phyloP scores from a whole-genome alignment of 2,888 invertebrate genomes.

The Callyntrura sp. region DNA sequence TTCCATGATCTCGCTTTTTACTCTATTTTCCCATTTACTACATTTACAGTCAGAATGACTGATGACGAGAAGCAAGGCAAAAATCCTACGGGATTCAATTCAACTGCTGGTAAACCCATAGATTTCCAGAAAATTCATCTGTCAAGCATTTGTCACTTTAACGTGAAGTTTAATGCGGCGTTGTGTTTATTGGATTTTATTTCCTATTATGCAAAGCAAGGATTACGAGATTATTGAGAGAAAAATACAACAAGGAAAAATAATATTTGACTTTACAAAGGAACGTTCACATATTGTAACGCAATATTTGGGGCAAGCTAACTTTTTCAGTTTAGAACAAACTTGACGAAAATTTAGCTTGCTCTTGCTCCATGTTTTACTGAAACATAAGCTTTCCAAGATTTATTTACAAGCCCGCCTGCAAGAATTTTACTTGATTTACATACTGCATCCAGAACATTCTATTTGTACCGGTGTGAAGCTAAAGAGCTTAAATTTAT shows the following conservation, averaged over 20 bases:
- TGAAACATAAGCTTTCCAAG: too few relatives aligned
- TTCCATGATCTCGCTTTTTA: conserved; percentile 32
- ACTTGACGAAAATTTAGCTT: too few relatives aligned
- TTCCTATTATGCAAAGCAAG: conserved; percentile 4
- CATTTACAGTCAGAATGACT: not conserved
- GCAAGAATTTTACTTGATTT: too few relatives aligned
- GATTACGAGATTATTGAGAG: not conserved
- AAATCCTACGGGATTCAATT: too few relatives aligned
- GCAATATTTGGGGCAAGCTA: too few relatives aligned
- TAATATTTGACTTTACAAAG: not conserved
- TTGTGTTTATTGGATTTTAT: not conserved
- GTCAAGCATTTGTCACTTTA: not conserved
- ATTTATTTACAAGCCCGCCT: too few relatives aligned
- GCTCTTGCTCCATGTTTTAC: too few relatives aligned
- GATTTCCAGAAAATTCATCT: not conserved
- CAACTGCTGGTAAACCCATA: not conserved
- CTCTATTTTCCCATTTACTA: not conserved
- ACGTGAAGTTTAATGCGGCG: not conserved
- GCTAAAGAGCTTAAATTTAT: too few relatives aligned
- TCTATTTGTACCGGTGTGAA: too few relatives aligned
- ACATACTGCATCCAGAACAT: too few relatives aligned
- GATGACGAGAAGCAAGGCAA: not conserved
- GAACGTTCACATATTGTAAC: too few relatives aligned
- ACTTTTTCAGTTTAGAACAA: too few relatives aligned
- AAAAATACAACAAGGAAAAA: not conserved